Conservation (phyloP, 2,888 invertebrate species). For the Harmothoe impar region DNA sequence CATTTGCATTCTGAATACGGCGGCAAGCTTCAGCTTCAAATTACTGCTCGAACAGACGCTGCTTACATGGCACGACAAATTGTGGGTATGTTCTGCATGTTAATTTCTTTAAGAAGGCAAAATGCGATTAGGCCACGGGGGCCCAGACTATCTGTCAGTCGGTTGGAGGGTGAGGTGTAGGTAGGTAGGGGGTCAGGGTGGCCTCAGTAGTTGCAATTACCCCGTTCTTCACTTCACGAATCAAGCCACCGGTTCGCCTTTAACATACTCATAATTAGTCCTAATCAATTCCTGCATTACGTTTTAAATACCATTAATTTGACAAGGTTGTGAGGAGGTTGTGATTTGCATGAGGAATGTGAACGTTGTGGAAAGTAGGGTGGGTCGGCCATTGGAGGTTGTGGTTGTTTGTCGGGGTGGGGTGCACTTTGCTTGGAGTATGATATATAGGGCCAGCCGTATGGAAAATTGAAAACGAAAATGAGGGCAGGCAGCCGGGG, state of each 20-base stretch:
- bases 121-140: constrained; percentile 42
- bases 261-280: constrained; percentile 62
- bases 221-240: constrained; percentile 51
- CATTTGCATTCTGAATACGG: constrained; percentile 35
- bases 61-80: constrained; percentile 43
- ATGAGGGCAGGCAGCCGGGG: neutral
- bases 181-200: neutral
- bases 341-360: constrained; percentile 50
- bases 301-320: constrained; percentile 62
- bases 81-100: constrained; percentile 59
- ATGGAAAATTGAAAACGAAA: neutral
- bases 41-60: constrained; percentile 16
- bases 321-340: constrained; percentile 31
- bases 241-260: constrained; percentile 36
- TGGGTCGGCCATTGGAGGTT: neutral
- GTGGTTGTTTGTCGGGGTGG: neutral
- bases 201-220: constrained; percentile 32
- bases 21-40: constrained; percentile 43
- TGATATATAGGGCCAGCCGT: neutral
- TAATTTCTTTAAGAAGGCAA: constrained; percentile 59
- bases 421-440: neutral
- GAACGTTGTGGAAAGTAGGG: neutral
- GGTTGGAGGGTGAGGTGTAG: neutral
- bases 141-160: constrained; percentile 40
- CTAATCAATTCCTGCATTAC: constrained; percentile 61